Conservation (phyloP, 2,113 vertebrate genomes). For the Ictalurus furcatus region DNA sequence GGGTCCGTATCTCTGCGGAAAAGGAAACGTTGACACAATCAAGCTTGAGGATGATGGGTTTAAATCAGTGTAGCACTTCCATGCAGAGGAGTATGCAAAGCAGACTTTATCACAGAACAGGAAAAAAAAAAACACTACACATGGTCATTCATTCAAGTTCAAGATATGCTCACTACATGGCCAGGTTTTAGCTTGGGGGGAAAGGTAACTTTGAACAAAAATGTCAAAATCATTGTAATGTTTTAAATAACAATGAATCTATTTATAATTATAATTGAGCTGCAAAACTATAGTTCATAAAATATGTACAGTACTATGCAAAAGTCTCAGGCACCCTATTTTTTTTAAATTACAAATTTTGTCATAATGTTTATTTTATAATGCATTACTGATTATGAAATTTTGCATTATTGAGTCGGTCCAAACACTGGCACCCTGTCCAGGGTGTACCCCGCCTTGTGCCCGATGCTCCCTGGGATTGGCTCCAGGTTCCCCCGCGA, state of each 20-base stretch:
- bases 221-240: not conserved
- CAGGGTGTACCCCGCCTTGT: too few relatives aligned
- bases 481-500: too few relatives aligned
- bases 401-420: not conserved
- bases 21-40: slow-evolving; percentile 28
- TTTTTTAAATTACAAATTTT: not conserved
- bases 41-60: not conserved
- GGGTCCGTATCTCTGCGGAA: slow-evolving; percentile 33
- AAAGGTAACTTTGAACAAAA: not conserved
- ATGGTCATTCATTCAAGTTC: not conserved
- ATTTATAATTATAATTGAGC: not conserved
- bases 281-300: not conserved
- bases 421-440: not conserved
- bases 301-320: not conserved
- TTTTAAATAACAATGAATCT: not conserved
- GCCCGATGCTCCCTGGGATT: too few relatives aligned
- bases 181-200: not conserved
- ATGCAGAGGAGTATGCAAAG: slow-evolving; percentile 48
- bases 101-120: slow-evolving; percentile 31
- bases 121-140: not conserved
- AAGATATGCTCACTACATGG: slow-evolving; percentile 11
- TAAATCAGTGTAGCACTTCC: not conserved
- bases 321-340: not conserved
- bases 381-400: not conserved
- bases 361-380: not conserved